These are phyloP conservation scores for Lucinisca nassula DNA, from an alignment of 2,888 invertebrate species.

Conservation along the genomic window DNA sequence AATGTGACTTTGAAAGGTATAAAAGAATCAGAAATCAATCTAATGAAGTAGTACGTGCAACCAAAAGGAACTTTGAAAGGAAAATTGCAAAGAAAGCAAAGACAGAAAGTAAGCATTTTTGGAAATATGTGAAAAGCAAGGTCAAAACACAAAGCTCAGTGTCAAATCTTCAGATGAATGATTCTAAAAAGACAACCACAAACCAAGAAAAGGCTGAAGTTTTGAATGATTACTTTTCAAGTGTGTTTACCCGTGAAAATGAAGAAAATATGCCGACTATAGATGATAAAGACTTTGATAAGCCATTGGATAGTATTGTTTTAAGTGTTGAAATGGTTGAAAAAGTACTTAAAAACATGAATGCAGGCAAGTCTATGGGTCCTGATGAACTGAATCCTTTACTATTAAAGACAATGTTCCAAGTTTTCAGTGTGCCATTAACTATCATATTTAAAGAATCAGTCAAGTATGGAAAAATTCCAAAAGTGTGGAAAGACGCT, in stretches of 20 bases:
- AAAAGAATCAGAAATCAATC: constrained; percentile 3
- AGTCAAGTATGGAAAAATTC: background rate
- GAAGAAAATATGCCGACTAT: background rate
- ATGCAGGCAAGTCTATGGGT: background rate
- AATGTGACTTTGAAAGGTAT: constrained; percentile 22
- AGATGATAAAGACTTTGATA: background rate
- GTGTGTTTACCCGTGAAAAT: background rate
- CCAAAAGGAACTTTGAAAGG: constrained; percentile 13
- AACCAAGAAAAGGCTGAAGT: background rate
- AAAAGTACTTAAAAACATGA: constrained; percentile 6
- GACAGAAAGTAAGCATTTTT: constrained; percentile 17
- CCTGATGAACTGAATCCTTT: background rate
- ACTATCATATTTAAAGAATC: background rate
- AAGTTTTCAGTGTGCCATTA: background rate
- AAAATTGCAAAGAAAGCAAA: constrained; percentile 3
- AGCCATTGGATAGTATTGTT: background rate
- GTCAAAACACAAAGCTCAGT: background rate
- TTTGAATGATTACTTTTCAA: constrained; percentile 6
- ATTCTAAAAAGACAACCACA: background rate
- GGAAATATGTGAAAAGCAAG: constrained; percentile 26
- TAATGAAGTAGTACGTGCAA: constrained; percentile 6
- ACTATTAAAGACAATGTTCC: background rate
- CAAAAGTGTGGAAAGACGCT: background rate
- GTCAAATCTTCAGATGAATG: background rate
- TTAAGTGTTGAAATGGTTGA: background rate